A percentile compares a stretch with the other conserved stretches of the same genome.
Conservation (phyloP, 2,797 vertebrate species). For the Lepilemur septentrionalis region DNA sequence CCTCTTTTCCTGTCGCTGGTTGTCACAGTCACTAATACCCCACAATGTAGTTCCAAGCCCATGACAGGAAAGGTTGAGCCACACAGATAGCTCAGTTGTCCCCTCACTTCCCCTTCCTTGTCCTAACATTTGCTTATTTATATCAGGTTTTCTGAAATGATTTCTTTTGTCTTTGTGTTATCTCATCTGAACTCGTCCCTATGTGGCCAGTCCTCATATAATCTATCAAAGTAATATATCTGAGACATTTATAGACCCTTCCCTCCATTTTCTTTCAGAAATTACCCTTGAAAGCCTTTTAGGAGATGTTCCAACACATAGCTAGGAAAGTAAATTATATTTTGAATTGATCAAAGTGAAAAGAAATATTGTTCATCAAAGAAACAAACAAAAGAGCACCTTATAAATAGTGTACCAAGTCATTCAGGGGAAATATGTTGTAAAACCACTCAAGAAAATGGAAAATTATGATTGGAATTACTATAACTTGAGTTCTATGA, state of each 20-base stretch:
- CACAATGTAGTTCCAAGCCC: neutral
- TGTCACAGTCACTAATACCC: neutral
- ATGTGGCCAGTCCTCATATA: neutral
- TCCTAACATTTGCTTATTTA: constrained; percentile 20
- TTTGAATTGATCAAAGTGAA: constrained; percentile 20
- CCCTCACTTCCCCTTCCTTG: neutral
- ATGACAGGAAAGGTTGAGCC: neutral
- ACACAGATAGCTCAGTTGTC: neutral
- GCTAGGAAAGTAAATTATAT: constrained; percentile 13
- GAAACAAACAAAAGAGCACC: constrained; percentile 1
- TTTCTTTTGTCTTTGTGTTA: neutral
- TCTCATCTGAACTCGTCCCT: constrained; percentile 11
- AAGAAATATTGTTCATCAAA: constrained; percentile 48
- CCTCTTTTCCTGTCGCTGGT: neutral
- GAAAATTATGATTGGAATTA: neutral
- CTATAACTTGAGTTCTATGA: neutral
- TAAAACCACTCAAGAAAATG: constrained; percentile 34
- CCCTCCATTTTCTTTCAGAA: constrained; percentile 20
- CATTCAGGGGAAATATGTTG: neutral
- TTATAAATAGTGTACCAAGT: neutral
- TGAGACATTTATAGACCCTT: neutral
- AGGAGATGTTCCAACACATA: neutral
- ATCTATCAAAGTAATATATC: constrained; percentile 12
- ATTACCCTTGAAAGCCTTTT: constrained; percentile 52
- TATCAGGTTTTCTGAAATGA: constrained; percentile 13